Evolutionary conservation across 92 coral and sea anemone genomes (phyloP).

Genomic region (Porites evermanni): DNA sequence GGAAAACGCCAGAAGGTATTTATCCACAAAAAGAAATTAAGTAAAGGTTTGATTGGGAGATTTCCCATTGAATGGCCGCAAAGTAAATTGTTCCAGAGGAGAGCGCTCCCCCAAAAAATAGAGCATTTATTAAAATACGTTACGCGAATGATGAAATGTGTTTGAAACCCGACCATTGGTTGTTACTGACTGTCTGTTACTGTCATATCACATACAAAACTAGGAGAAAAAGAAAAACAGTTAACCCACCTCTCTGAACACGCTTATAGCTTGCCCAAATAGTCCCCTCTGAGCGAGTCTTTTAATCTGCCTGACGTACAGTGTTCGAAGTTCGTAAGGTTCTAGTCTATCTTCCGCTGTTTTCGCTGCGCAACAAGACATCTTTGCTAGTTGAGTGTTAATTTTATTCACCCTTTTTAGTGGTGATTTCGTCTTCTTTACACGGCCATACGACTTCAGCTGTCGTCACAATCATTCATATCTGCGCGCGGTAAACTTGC

Average conservation of each 20-base stretch:
- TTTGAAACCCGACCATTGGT: too few relatives aligned
- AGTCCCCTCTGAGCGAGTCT: constrained; percentile 15
- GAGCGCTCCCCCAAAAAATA: too few relatives aligned
- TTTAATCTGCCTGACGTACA: constrained; percentile 7
- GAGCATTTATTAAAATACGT: too few relatives aligned
- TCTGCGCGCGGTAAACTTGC: not conserved
- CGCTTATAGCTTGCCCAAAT: constrained; percentile 44
- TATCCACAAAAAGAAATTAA: too few relatives aligned
- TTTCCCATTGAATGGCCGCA: too few relatives aligned
- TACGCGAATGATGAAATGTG: too few relatives aligned
- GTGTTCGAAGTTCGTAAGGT: constrained; percentile 27
- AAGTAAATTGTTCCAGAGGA: too few relatives aligned
- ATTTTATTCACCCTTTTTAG: not conserved
- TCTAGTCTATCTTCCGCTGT: constrained; percentile 27
- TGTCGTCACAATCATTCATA: constrained; percentile 21
- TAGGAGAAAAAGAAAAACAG: not conserved
- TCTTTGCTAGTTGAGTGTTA: not conserved
- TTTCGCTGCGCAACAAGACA: constrained; percentile 32
- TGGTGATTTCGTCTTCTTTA: not conserved
- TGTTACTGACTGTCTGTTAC: not conserved
- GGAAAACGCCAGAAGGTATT: too few relatives aligned
- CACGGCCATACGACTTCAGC: too few relatives aligned
- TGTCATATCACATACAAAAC: not conserved
- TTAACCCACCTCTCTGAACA: constrained; percentile 33
- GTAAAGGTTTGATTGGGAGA: too few relatives aligned